phyloP scores from a whole-genome alignment of 1,140 invertebrate species.

The Apis florea region DNA sequence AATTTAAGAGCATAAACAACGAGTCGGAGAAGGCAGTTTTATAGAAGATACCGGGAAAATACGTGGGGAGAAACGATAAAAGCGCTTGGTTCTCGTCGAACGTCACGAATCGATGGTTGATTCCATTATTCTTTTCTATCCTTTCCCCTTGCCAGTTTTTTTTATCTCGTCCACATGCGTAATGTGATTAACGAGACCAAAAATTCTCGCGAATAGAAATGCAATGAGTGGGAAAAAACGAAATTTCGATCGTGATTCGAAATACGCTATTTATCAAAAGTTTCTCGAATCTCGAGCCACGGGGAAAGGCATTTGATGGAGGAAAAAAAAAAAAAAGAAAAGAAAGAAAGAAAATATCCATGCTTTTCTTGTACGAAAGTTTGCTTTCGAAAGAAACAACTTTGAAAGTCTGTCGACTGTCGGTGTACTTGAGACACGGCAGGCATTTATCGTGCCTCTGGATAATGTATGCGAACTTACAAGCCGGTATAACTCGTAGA shows the following conservation, averaged over 20 bases:
- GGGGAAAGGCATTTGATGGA: neutral
- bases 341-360: no score
- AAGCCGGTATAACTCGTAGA: neutral
- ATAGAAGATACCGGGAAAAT: neutral
- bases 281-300: neutral
- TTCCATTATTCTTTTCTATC: conserved; percentile 22
- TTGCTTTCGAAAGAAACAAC: neutral
- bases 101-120: neutral
- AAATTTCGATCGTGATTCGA: neutral
- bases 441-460: neutral
- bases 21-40: neutral
- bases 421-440: neutral
- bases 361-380: neutral
- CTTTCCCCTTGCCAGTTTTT: neutral
- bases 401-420: neutral
- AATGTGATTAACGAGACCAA: conserved; percentile 51
- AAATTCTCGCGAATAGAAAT: neutral
- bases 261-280: neutral
- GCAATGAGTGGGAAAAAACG: neutral
- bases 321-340: no score
- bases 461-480: conserved; percentile 3
- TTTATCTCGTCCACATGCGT: conserved; percentile 36
- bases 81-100: no score
- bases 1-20: neutral
- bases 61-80: neutral